A percentile compares a stretch with the other conserved stretches of the same genome.
Evolutionary conservation across 2,113 vertebrate species (phyloP).

Genomic region (Macaca fascicularis): T2T-MFA8v1.1 NC_088377.1:80898501-80899000

Average conservation of each 20-base stretch:
- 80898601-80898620: background rate
- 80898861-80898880: fast-evolving
- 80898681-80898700: background rate
- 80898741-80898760: background rate
- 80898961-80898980: background rate
- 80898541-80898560: background rate
- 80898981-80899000: background rate
- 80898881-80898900: background rate
- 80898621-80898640: background rate
- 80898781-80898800: background rate
- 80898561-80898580: background rate
- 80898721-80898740: background rate
- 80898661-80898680: background rate
- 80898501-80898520: background rate
- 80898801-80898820: fast-evolving
- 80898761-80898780: background rate
- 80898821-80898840: background rate
- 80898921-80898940: background rate
- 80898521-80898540: background rate
- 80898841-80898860: background rate
- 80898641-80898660: background rate
- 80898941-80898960: background rate
- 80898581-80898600: background rate
- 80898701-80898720: background rate
- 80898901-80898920: background rate